These are phyloP conservation scores for Erebia palarica DNA, from an alignment of 2,888 invertebrate genomes.

Conservation along the genomic window DNA sequence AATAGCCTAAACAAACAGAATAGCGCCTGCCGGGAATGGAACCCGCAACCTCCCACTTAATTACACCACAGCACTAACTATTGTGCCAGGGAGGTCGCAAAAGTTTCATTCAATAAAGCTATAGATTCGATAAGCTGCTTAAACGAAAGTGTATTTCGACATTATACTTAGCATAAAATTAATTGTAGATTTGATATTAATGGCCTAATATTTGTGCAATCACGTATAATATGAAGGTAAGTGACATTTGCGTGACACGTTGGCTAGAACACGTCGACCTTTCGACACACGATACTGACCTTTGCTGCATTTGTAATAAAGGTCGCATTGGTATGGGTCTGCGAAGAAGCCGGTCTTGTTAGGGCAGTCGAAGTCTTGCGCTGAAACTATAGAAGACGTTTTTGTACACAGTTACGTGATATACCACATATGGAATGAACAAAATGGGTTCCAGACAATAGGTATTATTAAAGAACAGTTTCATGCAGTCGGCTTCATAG, in stretches of 20 bases:
- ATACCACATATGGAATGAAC: background rate
- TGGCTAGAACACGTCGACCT: constrained; percentile 50
- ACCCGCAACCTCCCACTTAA: no score
- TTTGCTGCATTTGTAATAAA: constrained; percentile 88
- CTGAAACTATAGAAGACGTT: constrained; percentile 61
- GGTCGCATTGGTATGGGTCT: constrained; percentile 89
- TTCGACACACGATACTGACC: constrained; percentile 71
- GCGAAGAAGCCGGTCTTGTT: constrained; percentile 88
- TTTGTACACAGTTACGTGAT: background rate
- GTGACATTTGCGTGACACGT: constrained; percentile 45
- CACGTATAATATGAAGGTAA: constrained; percentile 42
- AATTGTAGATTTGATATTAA: constrained; percentile 22
- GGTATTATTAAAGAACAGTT: background rate
- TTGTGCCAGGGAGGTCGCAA: background rate
- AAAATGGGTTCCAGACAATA: background rate
- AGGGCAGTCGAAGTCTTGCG: constrained; percentile 86
- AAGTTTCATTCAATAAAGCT: background rate
- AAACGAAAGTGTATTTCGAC: constrained; percentile 18
- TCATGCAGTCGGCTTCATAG: background rate
- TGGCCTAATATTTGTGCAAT: constrained; percentile 27
- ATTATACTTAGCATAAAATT: background rate
- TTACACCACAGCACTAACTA: no score
- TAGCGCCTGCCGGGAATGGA: no score
- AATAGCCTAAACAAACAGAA: no score
- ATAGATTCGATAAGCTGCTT: background rate